Conservation (phyloP, 2,797 vertebrate species). For the Anas georgica region DNA sequence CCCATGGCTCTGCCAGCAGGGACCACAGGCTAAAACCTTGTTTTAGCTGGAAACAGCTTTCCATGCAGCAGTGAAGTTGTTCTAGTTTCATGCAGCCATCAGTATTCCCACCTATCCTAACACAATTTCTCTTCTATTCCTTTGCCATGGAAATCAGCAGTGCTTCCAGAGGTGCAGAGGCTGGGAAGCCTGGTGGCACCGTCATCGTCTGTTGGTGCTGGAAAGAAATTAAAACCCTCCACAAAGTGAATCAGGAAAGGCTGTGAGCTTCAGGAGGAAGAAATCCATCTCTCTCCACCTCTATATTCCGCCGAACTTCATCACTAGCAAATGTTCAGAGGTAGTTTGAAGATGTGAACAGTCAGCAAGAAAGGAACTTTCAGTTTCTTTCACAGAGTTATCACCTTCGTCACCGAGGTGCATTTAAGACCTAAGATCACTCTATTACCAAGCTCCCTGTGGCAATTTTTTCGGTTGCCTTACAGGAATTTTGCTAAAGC, state of each 20-base stretch:
- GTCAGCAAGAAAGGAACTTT: conserved; percentile 23
- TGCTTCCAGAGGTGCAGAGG: background rate
- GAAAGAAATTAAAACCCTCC: background rate
- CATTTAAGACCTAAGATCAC: conserved; percentile 8
- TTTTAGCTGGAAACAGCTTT: rapidly evolving
- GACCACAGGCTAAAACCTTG: background rate
- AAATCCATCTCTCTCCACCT: background rate
- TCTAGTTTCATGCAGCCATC: background rate
- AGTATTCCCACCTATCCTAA: background rate
- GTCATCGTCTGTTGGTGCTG: rapidly evolving
- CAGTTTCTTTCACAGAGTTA: background rate
- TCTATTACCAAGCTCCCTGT: conserved; percentile 23
- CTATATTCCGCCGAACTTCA: background rate
- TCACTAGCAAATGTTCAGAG: background rate
- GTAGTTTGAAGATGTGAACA: background rate
- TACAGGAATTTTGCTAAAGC: conserved; percentile 34
- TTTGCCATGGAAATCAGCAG: background rate
- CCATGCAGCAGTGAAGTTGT: rapidly evolving
- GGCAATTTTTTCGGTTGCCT: conserved; percentile 50
- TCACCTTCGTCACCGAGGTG: background rate
- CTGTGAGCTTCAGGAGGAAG: background rate
- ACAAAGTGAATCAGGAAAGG: background rate
- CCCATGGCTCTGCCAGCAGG: background rate
- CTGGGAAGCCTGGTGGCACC: background rate
- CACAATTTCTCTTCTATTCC: background rate